phyloP scores from a whole-genome alignment of 2,797 vertebrate species.

The Enteromius radiatus region DNA sequence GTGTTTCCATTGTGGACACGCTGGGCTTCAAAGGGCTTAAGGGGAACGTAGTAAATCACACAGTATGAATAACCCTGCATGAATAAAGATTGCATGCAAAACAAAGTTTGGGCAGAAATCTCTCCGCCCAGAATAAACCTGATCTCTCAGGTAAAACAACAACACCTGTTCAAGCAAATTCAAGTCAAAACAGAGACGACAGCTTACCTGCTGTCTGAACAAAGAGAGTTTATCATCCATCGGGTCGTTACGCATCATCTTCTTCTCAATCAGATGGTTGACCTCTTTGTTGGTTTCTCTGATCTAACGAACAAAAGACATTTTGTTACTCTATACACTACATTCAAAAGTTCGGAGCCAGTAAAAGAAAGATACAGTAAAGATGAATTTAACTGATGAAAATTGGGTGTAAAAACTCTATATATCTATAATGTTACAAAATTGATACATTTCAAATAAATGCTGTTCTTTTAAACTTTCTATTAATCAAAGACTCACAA shows the following conservation, averaged over 20 bases:
- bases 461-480: not conserved
- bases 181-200: not conserved
- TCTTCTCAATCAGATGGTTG: constrained; percentile 92
- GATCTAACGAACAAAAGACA: constrained; percentile 72
- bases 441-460: not conserved
- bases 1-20: not conserved
- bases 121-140: not conserved
- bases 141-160: constrained; percentile 11
- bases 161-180: constrained; percentile 7
- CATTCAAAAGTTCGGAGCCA: not conserved
- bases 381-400: not conserved
- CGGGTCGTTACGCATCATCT: constrained; percentile 91
- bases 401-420: not conserved
- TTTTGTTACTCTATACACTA: not conserved
- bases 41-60: constrained; percentile 22
- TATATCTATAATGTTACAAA: not conserved
- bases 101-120: not conserved
- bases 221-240: constrained; percentile 90
- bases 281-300: constrained; percentile 86
- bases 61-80: not conserved
- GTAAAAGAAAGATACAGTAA: not conserved
- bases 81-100: constrained; percentile 10
- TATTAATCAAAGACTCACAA: not conserved
- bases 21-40: constrained; percentile 12
- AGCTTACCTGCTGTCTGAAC: constrained; percentile 90